Evolutionary conservation across 2,888 invertebrate species (phyloP), one percentile per base, ranked within the genome.

Genomic region (Elysia crispata): DNA sequence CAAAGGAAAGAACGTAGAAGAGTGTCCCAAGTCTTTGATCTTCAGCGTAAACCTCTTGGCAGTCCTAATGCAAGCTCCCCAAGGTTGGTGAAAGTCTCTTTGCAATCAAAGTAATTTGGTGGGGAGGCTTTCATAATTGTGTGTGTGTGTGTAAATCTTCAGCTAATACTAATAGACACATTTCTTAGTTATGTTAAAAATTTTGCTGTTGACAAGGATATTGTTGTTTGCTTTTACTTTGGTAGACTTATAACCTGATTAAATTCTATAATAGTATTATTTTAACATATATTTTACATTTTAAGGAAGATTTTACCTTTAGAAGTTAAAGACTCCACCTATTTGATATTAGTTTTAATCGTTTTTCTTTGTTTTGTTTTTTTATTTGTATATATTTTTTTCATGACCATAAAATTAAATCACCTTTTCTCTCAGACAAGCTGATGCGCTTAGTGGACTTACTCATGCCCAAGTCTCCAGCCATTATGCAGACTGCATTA

Each of bases 401-500:
- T 23, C 23, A 23, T 60, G 20, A 60, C 23, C 60, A 60, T 23
- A 6, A 23, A 60, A 5, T 23, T 23, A 60, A 60, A 23, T 60
- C 8, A 20, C 15, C 54, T 54, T 23, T 60, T 6, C 6, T 18
- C 23, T 18, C 60, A 23, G 60, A 60, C 20, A 60, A 60, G 15
- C 76, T 62, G 73, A 74, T 74, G 94, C 94, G 77, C 83, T 89
- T 28, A 86, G 85, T 94, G 90, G 91, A 6, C 85, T 92, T 73
- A 89, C 88, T 62, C 90, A 91, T 73, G 86, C 84, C 23, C 92
- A 93, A 82, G 85, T 93, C 23, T 86, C 92, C 18, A 95, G 95
- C 85, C 95, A 95, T 85, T 94, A 95, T 84, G 94, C 95, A 83
- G 95, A 95, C 83, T 96, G 96, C 89, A 94, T 96, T 70, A 95